Conservation (phyloP, 1,140 invertebrate species). For the Cyclargus thomasi region DNA sequence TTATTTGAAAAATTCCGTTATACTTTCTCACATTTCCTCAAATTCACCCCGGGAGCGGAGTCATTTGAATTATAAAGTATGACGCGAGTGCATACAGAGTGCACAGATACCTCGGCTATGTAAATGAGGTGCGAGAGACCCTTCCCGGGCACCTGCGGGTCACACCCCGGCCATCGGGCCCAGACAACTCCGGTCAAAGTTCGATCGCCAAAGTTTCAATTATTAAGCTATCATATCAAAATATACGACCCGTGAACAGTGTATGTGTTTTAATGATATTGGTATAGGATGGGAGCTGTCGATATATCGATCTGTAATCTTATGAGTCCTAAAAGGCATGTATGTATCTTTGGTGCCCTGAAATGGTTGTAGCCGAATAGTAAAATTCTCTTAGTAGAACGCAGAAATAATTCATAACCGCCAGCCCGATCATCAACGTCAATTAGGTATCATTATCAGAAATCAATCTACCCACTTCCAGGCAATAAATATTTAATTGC, state of each 20-base stretch:
- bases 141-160: constrained; percentile 40
- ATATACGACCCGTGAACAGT: neutral
- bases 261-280: neutral
- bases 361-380: neutral
- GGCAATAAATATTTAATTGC: neutral
- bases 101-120: constrained; percentile 64
- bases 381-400: too few species aligned
- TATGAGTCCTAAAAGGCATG: too few species aligned
- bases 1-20: constrained; percentile 54
- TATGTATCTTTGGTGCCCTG: too few species aligned
- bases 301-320: neutral
- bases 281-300: neutral
- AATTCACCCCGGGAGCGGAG: constrained; percentile 49
- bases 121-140: constrained; percentile 52
- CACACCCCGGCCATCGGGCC: constrained; percentile 16
- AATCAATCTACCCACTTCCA: neutral
- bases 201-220: constrained; percentile 15
- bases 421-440: too few species aligned
- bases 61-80: constrained; percentile 71
- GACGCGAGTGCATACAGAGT: constrained; percentile 62
- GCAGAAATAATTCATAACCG: too few species aligned
- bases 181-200: constrained; percentile 25
- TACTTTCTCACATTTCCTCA: constrained; percentile 68
- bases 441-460: neutral
- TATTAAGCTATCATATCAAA: constrained; percentile 7